Base-by-base conservation (phyloP, 2,113 vertebrate genomes). In the Lamprologus lemairii region DNA sequence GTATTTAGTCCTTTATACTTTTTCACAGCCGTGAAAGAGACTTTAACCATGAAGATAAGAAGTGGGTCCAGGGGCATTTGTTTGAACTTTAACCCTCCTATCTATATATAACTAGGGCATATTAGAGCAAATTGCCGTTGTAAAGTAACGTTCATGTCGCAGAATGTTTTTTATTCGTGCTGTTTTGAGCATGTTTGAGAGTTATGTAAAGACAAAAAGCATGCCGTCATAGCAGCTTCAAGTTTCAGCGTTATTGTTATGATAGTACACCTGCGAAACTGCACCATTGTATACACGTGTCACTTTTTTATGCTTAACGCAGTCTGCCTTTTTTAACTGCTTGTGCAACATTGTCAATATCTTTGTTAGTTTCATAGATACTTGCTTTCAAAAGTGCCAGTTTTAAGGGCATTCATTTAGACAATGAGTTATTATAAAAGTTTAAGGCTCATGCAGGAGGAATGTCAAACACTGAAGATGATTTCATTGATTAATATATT, bases 31-130 rank as follows among this genome's bases (percentile, higher is more conserved):
- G 7, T 12, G 12, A 3, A 3, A 7, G 26, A 6, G 33, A 6
- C 7, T 5, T 23, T 40, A 4, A 21, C 35, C n/a, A 23, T 10
- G 9, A 21, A 31, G 12, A 51, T 14, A 58, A 5, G 6, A 86
- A 55, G 45, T 65, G 10, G 87, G 86, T 54, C 14, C 75, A 58
- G 49, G 9, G 37, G 16, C 4, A n/a, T 51, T 28, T 9, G 9
- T 53, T 9, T 89, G 65, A 89, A 19, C 73, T 78, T 78, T 11
- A 78, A n/a, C 80, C 88, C 84, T 40, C 58, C 14, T 11, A 3
- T 80, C 94, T 95, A 79, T 65, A 82, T 78, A 51, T 91, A 94
- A 94, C 31, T 26, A 19, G 21, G 23, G 6, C 33, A 49, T 3
- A 31, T 47, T 28, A 6, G 42, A 57, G 26, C 23, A 73, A 73